Evolutionary conservation across 2,113 vertebrate genomes (phyloP).

Genomic region (Clarias batrachus): DNA sequence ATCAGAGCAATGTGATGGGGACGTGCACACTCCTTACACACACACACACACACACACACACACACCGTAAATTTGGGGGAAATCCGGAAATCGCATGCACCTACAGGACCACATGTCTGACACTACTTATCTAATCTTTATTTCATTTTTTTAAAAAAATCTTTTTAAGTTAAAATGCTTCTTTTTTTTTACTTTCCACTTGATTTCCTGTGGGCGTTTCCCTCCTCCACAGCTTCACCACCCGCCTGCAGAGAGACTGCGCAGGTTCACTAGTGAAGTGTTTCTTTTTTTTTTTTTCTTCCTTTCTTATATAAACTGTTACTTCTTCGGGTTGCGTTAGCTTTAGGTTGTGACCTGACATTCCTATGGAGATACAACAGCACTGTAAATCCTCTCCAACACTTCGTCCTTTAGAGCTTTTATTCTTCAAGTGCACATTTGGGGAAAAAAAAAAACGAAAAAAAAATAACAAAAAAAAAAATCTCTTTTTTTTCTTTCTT

Average conservation of each 20-base stretch:
- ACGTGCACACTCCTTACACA: neutral
- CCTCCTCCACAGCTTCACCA: neutral
- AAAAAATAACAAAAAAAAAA: too few relatives aligned
- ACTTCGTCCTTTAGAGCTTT: neutral
- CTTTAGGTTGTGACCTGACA: neutral
- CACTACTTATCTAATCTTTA: constrained; percentile 1
- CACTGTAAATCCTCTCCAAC: constrained; percentile 26
- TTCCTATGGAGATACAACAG: neutral
- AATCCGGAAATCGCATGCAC: neutral
- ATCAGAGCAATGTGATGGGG: neutral
- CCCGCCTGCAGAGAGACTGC: neutral
- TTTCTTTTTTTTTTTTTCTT: neutral
- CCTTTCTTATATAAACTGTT: neutral
- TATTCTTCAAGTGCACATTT: constrained; percentile 7
- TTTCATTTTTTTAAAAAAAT: neutral
- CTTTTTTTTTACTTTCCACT: constrained; percentile 12
- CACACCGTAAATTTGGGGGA: neutral
- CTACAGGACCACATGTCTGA: neutral
- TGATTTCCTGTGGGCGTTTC: constrained; percentile 6
- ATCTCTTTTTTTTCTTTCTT: neutral
- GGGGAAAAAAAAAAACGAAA: constrained; percentile 4
- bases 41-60: neutral
- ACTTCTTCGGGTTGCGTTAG: neutral
- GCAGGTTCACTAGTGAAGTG: constrained; percentile 8
- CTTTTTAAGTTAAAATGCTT: neutral